These are phyloP conservation scores for Zophobas morio DNA, from an alignment of 1,140 invertebrate genomes.

Conservation along the genomic window DNA sequence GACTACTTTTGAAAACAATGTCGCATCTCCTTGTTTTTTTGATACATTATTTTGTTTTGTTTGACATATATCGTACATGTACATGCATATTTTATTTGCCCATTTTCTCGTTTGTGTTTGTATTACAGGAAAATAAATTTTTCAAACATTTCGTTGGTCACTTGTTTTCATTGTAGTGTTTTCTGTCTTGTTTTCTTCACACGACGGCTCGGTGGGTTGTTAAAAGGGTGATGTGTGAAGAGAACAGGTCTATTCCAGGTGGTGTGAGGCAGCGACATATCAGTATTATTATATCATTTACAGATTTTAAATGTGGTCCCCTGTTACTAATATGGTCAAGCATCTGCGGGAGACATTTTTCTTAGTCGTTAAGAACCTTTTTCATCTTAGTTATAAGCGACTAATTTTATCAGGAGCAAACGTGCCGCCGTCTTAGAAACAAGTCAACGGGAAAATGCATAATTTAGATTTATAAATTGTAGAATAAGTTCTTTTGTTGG, in stretches of 20 bases:
- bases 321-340: slow-evolving; percentile 48
- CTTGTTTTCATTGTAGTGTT: slow-evolving; percentile 56
- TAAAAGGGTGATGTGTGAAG: slow-evolving; percentile 24
- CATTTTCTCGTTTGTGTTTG: slow-evolving; percentile 45
- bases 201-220: not conserved
- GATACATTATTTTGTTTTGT: slow-evolving; percentile 27
- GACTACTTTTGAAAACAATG: slow-evolving; percentile 55
- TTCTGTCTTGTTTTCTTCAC: slow-evolving; percentile 47
- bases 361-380: slow-evolving; percentile 50
- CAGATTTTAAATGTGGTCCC: slow-evolving; percentile 56
- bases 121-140: slow-evolving; percentile 51
- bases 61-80: slow-evolving; percentile 21
- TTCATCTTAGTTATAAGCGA: slow-evolving; percentile 49
- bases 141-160: slow-evolving; percentile 42
- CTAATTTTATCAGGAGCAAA: slow-evolving; percentile 42
- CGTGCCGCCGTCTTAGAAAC: slow-evolving; percentile 32
- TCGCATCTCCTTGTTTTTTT: slow-evolving; percentile 39
- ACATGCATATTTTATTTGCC: slow-evolving; percentile 30
- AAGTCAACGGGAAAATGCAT: slow-evolving; percentile 36
- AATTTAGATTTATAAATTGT: slow-evolving; percentile 43
- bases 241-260: slow-evolving; percentile 52
- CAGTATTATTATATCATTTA: slow-evolving; percentile 59
- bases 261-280: slow-evolving; percentile 55
- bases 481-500: slow-evolving; percentile 47
- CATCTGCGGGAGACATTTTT: slow-evolving; percentile 52